phyloP scores from a whole-genome alignment of 2,888 invertebrate genomes.

The Nymphalis polychloros region DNA sequence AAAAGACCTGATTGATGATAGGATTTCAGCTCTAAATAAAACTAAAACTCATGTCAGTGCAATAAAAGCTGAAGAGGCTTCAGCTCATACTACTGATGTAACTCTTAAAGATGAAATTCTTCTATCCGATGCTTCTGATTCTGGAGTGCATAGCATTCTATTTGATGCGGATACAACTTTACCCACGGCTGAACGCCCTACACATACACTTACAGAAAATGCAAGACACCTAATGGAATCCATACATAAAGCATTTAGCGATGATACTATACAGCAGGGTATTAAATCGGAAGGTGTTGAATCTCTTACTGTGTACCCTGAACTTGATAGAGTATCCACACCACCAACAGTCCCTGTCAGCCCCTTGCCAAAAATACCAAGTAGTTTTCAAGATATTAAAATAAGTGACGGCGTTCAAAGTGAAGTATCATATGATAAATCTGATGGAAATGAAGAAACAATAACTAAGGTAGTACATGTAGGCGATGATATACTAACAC shows the following conservation, averaged over 20 bases:
- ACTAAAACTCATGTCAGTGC: not conserved
- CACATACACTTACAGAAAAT: conserved; percentile 47
- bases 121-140: conserved; percentile 56
- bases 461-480: conserved; percentile 78
- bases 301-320: conserved; percentile 48
- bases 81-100: conserved; percentile 22
- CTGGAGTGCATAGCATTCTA: conserved; percentile 59
- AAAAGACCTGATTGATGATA: not conserved
- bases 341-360: conserved; percentile 87
- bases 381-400: conserved; percentile 67
- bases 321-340: conserved; percentile 76
- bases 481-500: conserved; percentile 77
- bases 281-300: conserved; percentile 68
- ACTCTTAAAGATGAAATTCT: conserved; percentile 52
- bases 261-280: conserved; percentile 69
- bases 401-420: conserved; percentile 68
- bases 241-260: conserved; percentile 68
- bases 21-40: not conserved
- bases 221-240: conserved; percentile 61
- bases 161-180: conserved; percentile 48
- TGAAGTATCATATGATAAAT: conserved; percentile 68
- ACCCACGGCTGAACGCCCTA: conserved; percentile 34
- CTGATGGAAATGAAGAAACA: conserved; percentile 71
- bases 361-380: conserved; percentile 76
- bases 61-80: conserved; percentile 18